These are phyloP conservation scores for Rhynchonema sp. DNA, from an alignment of 2,888 invertebrate genomes.

Conservation along the genomic window DNA sequence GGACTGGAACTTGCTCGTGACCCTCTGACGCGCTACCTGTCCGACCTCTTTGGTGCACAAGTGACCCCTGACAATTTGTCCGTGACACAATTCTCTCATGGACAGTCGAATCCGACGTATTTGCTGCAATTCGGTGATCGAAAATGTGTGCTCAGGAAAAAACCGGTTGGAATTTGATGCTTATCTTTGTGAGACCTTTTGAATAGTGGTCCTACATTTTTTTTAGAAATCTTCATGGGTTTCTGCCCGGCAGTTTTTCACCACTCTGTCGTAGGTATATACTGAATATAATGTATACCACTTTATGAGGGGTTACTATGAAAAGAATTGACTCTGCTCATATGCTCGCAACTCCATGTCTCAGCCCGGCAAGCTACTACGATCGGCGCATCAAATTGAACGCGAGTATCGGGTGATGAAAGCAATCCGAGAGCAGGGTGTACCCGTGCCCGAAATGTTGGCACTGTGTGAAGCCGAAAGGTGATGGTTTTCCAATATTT, in stretches of 20 bases:
- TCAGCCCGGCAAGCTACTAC: conserved; percentile 32
- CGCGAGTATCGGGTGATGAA: conserved; percentile 32
- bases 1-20: background rate
- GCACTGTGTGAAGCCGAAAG: conserved; percentile 24
- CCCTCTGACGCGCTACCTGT: background rate
- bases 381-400: conserved; percentile 34
- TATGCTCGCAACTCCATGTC: no score
- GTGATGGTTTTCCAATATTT: conserved; percentile 12
- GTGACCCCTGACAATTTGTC: background rate
- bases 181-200: no score
- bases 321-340: no score
- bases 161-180: conserved; percentile 31
- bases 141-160: conserved; percentile 32
- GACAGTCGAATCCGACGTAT: conserved; percentile 35
- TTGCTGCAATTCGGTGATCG: conserved; percentile 27
- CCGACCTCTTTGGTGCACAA: background rate
- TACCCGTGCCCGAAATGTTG: conserved; percentile 31
- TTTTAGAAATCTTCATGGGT: background rate
- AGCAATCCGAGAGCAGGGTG: conserved; percentile 24
- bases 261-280: no score
- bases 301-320: no score
- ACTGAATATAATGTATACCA: no score
- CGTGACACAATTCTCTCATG: conserved; percentile 27
- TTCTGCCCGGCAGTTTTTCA: background rate
- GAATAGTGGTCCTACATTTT: background rate